phyloP scores from a whole-genome alignment of 1,140 invertebrate genomes.

The Drosophila subpulchrella region DNA sequence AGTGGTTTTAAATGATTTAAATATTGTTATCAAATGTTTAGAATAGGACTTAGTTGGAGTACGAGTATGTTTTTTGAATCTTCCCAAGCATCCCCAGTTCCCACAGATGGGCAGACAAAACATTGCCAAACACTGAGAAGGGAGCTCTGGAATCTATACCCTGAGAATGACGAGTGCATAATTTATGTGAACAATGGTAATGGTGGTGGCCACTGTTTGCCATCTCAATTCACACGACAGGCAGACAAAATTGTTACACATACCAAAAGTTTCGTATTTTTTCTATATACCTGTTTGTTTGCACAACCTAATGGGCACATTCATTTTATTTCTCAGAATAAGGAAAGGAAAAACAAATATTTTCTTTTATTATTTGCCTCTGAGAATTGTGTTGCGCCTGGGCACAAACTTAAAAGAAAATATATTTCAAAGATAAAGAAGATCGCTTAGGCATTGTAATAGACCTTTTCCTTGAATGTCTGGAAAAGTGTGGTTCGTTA shows the following conservation, averaged over 20 bases:
- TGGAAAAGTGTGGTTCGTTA: slow-evolving; percentile 5
- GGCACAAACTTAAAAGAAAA: background rate
- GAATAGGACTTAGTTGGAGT: background rate
- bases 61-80: background rate
- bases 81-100: slow-evolving; percentile 13
- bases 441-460: slow-evolving; percentile 15
- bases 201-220: slow-evolving; percentile 16
- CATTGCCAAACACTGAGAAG: slow-evolving; percentile 12
- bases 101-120: slow-evolving; percentile 10
- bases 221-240: slow-evolving; percentile 30
- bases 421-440: slow-evolving; percentile 8
- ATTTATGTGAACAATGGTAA: slow-evolving; percentile 33
- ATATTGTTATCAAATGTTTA: background rate
- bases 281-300: slow-evolving; percentile 32
- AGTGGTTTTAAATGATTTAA: background rate
- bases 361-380: slow-evolving; percentile 16
- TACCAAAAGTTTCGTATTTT: slow-evolving; percentile 9
- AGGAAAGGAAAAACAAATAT: slow-evolving; percentile 22
- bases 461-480: slow-evolving; percentile 3
- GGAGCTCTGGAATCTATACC: slow-evolving; percentile 24
- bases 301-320: slow-evolving; percentile 48
- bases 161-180: slow-evolving; percentile 36
- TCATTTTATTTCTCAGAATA: slow-evolving; percentile 44
- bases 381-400: slow-evolving; percentile 1
- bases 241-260: slow-evolving; percentile 17